Evolutionary conservation across 1,140 invertebrate species (phyloP), one percentile per base, ranked within the genome.

Genomic region (Cotesia glomerata): DNA sequence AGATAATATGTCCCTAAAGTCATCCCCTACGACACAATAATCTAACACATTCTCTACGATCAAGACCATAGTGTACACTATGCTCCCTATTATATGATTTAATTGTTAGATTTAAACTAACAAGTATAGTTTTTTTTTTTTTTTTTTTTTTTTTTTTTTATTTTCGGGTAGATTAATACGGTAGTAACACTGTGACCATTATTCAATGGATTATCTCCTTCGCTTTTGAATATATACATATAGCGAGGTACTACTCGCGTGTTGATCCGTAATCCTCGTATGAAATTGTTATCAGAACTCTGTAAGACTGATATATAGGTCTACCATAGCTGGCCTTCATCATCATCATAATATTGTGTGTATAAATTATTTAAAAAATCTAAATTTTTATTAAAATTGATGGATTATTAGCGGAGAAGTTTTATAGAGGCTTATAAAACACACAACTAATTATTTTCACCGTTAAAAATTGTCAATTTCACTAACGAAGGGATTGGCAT

Each of bases 181-280:
- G 75, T 74, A 80, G 77, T 79, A 80, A 80, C 78, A 81, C 78
- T 71, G 76, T 75, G 69, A 72, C 74, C 78, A 80, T 81, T 80
- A 81, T 81, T 81, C 79, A 78, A 56, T n/a, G 77, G 79, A 81
- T 81, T 78, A 81, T 81, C 80, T 77, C 75, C 76, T 79, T 81
- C 74, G 71, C 78, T 76, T 78, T 79, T 70, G 64, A 32, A 39
- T 71, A 26, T 26, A 26, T 26, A 26, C 26, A 26, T 2, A 59
- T 14, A 36, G 65, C 36, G 61, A 4, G 9, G 35, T 2, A 56
- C 52, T 45, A 36, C 26, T 73, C 69, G 36, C 69, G 61, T 66
- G 74, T 72, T 52, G 45, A 61, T 26, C 77, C 65, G 69, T 81
- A 81, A 81, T 81, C 79, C 79, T 75, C 73, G 74, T 76, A 80